Conservation (phyloP, 2,113 vertebrate species). For the Oenanthe oenanthe region DNA sequence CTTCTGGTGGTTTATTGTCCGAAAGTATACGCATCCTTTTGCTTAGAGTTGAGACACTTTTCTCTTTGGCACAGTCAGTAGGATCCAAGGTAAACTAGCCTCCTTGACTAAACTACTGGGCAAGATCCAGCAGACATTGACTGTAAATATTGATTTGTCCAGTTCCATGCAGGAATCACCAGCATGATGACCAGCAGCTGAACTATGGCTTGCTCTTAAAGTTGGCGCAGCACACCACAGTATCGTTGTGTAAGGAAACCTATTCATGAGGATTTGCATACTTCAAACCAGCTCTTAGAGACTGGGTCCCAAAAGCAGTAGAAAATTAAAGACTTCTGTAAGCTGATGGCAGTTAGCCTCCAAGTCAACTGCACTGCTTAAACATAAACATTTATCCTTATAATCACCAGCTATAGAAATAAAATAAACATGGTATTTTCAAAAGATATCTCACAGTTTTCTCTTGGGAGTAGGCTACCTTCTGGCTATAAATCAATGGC, state of each 20-base stretch:
- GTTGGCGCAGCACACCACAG: accelerated
- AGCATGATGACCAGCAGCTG: not conserved
- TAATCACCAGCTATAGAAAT: not conserved
- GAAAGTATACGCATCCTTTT: not conserved
- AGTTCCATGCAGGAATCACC: not conserved
- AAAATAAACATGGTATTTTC: not conserved
- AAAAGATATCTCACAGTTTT: not conserved
- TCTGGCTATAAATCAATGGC: not conserved
- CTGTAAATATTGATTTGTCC: not conserved
- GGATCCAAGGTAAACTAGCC: not conserved
- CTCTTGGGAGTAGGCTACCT: not conserved
- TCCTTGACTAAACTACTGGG: not conserved
- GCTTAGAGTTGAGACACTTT: not conserved
- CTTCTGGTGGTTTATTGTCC: not conserved
- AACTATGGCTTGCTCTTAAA: not conserved
- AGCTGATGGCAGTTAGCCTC: not conserved
- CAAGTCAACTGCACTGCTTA: not conserved
- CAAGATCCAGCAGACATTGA: not conserved
- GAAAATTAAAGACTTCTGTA: not conserved
- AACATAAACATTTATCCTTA: not conserved
- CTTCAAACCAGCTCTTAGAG: not conserved
- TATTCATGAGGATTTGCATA: not conserved
- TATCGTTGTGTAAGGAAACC: not conserved
- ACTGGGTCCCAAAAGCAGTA: not conserved
- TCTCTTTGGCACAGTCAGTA: not conserved